These are phyloP conservation scores for Mustelus asterias DNA, from an alignment of 2,113 vertebrate genomes.

Conservation along the genomic window DNA sequence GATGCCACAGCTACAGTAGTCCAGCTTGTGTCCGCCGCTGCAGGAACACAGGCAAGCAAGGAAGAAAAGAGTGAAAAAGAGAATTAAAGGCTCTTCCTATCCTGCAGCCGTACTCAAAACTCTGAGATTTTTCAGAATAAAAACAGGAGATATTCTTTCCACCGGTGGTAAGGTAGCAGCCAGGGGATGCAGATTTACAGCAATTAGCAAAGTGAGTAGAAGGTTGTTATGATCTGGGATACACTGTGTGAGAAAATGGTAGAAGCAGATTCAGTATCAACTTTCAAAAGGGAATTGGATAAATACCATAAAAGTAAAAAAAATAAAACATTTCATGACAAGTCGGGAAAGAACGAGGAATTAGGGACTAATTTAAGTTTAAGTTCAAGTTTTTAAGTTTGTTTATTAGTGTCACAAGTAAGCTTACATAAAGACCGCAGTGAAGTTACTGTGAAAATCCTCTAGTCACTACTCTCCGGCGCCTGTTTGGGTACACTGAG, in stretches of 20 bases:
- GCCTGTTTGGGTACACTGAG: too few relatives aligned
- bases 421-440: too few relatives aligned
- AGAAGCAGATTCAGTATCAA: not conserved
- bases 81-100: not conserved
- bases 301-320: not conserved
- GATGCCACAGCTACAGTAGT: not conserved
- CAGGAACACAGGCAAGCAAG: not conserved
- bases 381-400: too few relatives aligned
- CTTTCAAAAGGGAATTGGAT: not conserved
- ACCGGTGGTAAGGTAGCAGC: not conserved
- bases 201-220: not conserved
- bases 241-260: not conserved
- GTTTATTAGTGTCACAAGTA: too few relatives aligned
- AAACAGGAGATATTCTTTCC: not conserved
- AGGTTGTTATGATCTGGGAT: not conserved
- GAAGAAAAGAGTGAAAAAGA: not conserved
- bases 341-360: not conserved
- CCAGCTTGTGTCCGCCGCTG: not conserved
- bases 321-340: not conserved
- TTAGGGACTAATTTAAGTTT: not conserved
- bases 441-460: too few relatives aligned
- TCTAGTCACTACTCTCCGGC: too few relatives aligned
- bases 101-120: not conserved
- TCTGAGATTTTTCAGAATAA: not conserved
- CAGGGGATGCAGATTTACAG: not conserved